Conservation (phyloP, 2,113 vertebrate genomes). For the Psettodes erumei region DNA sequence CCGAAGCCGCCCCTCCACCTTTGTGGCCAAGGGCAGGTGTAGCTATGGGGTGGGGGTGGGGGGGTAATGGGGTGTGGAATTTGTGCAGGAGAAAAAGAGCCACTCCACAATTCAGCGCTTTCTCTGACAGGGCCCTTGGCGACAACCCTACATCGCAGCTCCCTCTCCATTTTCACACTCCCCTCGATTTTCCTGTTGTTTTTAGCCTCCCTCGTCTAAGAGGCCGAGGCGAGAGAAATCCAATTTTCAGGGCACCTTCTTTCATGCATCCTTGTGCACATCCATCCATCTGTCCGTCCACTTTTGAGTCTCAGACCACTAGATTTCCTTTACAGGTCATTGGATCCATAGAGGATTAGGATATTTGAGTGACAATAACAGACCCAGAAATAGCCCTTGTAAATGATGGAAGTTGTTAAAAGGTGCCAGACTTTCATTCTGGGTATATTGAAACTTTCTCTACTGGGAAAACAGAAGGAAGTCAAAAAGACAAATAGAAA, state of each 20-base stretch:
- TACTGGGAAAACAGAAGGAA: not conserved
- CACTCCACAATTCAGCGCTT: constrained; percentile 53
- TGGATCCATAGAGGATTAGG: constrained; percentile 46
- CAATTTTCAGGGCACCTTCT: constrained; percentile 69
- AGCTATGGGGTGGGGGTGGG: constrained; percentile 10
- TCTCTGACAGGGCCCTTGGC: constrained; percentile 57
- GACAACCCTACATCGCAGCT: constrained; percentile 30
- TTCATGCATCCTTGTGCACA: constrained; percentile 68
- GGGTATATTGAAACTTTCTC: constrained; percentile 30
- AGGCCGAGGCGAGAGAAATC: constrained; percentile 63
- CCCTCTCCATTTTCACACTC: constrained; percentile 2
- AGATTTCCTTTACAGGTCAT: constrained; percentile 60
- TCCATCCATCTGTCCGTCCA: constrained; percentile 63
- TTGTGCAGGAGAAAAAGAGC: constrained; percentile 56
- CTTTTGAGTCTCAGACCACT: constrained; percentile 36
- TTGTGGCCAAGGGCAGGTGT: constrained; percentile 55
- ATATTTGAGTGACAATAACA: constrained; percentile 68
- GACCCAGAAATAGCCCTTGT: constrained; percentile 27
- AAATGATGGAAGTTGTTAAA: constrained; percentile 47
- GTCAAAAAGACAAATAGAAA: constrained; percentile 10
- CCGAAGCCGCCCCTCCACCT: constrained; percentile 45
- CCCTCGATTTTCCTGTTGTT: constrained; percentile 58
- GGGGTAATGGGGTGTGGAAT: constrained; percentile 74
- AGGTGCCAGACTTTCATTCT: constrained; percentile 28
- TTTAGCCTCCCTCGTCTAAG: constrained; percentile 42